Conservation (phyloP, 2,113 vertebrate species). For the Crotalus viridis region DNA sequence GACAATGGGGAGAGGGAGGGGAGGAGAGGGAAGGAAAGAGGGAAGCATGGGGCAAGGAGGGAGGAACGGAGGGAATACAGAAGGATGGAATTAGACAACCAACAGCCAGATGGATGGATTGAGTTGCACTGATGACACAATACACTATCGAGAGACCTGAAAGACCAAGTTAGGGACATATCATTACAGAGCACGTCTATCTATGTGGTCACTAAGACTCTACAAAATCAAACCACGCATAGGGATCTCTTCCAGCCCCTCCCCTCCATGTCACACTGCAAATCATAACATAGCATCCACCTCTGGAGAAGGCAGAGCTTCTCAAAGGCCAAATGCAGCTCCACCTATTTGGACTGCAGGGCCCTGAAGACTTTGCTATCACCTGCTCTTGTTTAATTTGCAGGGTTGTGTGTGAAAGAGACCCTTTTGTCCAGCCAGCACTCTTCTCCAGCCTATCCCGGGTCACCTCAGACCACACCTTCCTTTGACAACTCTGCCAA, state of each 20-base stretch:
- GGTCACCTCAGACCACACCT: background rate
- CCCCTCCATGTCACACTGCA: background rate
- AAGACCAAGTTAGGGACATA: background rate
- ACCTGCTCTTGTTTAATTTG: background rate
- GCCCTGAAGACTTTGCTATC: background rate
- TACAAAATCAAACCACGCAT: background rate
- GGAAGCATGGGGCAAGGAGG: background rate
- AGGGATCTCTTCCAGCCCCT: background rate
- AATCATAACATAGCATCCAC: background rate
- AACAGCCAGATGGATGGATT: background rate
- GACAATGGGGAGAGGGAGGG: too few relatives aligned
- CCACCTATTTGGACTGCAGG: background rate
- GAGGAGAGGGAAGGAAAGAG: too few relatives aligned
- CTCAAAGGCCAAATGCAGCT: background rate
- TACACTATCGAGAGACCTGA: background rate
- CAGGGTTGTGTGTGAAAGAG: background rate
- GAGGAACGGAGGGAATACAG: background rate
- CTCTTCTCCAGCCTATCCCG: background rate
- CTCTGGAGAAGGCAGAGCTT: background rate
- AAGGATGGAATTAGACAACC: background rate
- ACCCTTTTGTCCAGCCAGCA: background rate
- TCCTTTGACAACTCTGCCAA: accelerated
- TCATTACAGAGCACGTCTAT: background rate
- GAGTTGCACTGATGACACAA: background rate
- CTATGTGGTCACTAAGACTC: background rate